Conservation (phyloP, 1,140 invertebrate species). For the Diabrotica virgifera region DNA sequence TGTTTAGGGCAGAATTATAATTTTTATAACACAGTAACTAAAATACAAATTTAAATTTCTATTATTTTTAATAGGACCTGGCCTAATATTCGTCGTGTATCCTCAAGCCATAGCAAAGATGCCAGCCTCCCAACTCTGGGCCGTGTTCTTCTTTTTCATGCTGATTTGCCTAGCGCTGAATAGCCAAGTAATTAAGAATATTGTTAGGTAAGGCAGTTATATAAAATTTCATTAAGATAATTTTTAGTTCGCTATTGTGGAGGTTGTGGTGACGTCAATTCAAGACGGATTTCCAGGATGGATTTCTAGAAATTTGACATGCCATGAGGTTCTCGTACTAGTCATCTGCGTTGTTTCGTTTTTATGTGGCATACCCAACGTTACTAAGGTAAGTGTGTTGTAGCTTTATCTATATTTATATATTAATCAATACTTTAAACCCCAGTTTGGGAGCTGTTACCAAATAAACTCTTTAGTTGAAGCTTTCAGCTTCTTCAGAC, state of each 20-base stretch:
- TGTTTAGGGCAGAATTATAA: too few species aligned
- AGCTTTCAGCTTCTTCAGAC: too few species aligned
- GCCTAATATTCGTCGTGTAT: constrained; percentile 85
- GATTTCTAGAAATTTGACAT: constrained; percentile 76
- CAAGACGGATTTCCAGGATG: constrained; percentile 85
- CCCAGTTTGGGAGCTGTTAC: too few species aligned
- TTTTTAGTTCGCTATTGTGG: constrained; percentile 81
- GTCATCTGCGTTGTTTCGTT: constrained; percentile 80
- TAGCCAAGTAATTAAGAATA: constrained; percentile 68
- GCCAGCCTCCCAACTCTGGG: constrained; percentile 82
- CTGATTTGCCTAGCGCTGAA: constrained; percentile 85
- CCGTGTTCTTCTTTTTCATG: constrained; percentile 88
- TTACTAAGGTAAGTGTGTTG: constrained; percentile 63
- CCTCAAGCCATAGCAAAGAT: constrained; percentile 87
- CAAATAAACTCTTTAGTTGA: too few species aligned
- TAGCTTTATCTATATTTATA: too few species aligned
- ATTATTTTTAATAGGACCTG: constrained; percentile 61
- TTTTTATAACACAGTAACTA: too few species aligned
- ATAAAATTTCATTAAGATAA: constrained; percentile 34
- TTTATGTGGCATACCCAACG: constrained; percentile 78
- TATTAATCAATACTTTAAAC: too few species aligned
- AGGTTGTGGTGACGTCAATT: constrained; percentile 88
- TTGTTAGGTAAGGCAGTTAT: constrained; percentile 8
- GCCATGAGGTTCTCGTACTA: constrained; percentile 83
- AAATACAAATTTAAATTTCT: too few species aligned